Conservation (phyloP, 2,113 vertebrate genomes). For the Mesoclemmys tuberculata region DNA sequence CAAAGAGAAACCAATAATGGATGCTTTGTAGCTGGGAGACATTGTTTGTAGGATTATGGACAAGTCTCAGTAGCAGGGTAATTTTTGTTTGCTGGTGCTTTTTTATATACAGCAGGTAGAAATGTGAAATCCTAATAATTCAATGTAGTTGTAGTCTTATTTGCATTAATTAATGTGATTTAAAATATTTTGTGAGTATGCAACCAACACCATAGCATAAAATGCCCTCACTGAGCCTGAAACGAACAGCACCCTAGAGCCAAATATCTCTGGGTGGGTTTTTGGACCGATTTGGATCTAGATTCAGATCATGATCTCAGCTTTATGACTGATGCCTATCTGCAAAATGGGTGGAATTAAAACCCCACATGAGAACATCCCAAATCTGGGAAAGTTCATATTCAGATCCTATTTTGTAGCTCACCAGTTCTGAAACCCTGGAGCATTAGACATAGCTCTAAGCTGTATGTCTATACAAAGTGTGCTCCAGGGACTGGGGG, state of each 20-base stretch:
- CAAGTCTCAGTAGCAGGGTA: not conserved
- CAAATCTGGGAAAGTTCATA: not conserved
- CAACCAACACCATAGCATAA: not conserved
- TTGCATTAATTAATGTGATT: not conserved
- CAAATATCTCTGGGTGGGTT: not conserved
- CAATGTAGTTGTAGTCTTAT: not conserved
- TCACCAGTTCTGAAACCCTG: not conserved
- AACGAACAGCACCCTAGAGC: not conserved
- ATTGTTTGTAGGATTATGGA: conserved; percentile 6
- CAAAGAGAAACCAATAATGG: conserved; percentile 40
- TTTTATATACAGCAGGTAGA: not conserved
- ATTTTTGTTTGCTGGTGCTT: not conserved
- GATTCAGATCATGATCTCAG: not conserved
- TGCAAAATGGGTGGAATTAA: not conserved
- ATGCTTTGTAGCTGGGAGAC: conserved; percentile 17
- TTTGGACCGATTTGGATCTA: not conserved
- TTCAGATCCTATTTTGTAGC: not conserved
- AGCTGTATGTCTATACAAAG: too few relatives aligned
- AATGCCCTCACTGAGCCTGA: not conserved
- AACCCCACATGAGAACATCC: not conserved
- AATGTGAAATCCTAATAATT: not conserved
- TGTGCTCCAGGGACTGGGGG: too few relatives aligned
- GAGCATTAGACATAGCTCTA: not conserved
- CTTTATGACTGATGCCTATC: not conserved
- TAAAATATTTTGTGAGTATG: not conserved